Percentiles rank a stretch among this genome's conserved stretches.
These are phyloP conservation scores for Poeciliopsis turrubarensis DNA, from an alignment of 2,113 vertebrate genomes.

Conservation along the genomic window DNA sequence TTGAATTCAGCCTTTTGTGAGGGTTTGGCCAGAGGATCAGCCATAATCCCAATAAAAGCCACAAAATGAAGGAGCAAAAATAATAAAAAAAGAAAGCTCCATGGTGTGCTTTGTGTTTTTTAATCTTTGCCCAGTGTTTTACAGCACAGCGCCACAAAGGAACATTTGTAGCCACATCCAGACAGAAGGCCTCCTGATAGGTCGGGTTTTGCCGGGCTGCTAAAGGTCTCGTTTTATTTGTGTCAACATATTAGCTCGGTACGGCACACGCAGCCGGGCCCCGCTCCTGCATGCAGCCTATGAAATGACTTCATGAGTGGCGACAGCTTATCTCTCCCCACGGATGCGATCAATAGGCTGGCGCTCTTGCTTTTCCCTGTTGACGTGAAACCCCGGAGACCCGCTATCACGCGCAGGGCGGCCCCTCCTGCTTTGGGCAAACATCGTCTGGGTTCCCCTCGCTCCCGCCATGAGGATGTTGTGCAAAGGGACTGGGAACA, in stretches of 20 bases:
- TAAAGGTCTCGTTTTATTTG: conserved; percentile 32
- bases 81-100: neutral
- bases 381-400: conserved; percentile 52
- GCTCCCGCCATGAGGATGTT: neutral
- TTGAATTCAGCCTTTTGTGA: neutral
- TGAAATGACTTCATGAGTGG: conserved; percentile 70
- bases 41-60: neutral
- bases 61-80: neutral
- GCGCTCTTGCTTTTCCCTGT: conserved; percentile 61
- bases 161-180: neutral
- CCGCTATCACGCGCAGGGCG: conserved; percentile 50
- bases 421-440: conserved; percentile 58
- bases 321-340: conserved; percentile 77
- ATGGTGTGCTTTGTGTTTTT: neutral
- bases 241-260: conserved; percentile 24
- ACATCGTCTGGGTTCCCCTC: conserved; percentile 21
- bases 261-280: conserved; percentile 17
- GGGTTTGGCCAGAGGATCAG: neutral
- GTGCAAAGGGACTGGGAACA: neutral
- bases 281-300: conserved; percentile 36
- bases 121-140: neutral
- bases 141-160: neutral
- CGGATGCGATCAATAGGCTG: conserved; percentile 73
- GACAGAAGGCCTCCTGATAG: neutral
- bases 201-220: neutral